Evolutionary conservation across 2,113 vertebrate species (phyloP).

Genomic region (Lepisosteus oculatus): DNA sequence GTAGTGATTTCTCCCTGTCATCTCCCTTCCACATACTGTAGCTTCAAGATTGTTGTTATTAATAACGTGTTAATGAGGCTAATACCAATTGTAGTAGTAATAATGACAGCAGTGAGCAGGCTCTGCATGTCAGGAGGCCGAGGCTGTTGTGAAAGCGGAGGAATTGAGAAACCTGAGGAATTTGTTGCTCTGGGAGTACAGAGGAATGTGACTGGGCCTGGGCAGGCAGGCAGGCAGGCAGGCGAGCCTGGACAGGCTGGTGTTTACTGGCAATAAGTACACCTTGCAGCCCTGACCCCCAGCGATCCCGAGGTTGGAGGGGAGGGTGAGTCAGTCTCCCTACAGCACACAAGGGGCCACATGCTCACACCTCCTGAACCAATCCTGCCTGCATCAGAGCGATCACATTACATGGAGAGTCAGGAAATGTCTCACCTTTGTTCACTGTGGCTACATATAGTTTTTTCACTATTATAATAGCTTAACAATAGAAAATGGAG

Average conservation of each 20-base stretch:
- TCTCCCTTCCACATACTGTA: no score
- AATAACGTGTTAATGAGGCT: no score
- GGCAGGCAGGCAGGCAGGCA: neutral
- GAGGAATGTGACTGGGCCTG: constrained; percentile 7
- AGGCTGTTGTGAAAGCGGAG: neutral
- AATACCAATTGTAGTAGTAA: no score
- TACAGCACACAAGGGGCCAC: neutral
- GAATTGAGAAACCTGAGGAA: neutral
- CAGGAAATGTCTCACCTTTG: no score
- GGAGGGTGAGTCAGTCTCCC: neutral
- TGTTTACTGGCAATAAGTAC: neutral
- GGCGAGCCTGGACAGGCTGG: neutral
- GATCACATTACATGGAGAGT: no score
- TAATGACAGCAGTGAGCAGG: no score
- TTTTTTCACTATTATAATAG: no score
- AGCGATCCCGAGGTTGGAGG: neutral
- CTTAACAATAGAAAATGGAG: no score
- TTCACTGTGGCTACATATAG: no score
- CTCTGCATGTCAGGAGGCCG: neutral
- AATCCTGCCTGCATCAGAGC: no score
- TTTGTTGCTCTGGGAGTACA: neutral
- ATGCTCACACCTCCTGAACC: neutral
- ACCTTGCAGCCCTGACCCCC: neutral
- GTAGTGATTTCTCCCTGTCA: no score
- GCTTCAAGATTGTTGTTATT: no score